phyloP scores from a whole-genome alignment of 2,113 vertebrate species.

The Lontra canadensis region DNA sequence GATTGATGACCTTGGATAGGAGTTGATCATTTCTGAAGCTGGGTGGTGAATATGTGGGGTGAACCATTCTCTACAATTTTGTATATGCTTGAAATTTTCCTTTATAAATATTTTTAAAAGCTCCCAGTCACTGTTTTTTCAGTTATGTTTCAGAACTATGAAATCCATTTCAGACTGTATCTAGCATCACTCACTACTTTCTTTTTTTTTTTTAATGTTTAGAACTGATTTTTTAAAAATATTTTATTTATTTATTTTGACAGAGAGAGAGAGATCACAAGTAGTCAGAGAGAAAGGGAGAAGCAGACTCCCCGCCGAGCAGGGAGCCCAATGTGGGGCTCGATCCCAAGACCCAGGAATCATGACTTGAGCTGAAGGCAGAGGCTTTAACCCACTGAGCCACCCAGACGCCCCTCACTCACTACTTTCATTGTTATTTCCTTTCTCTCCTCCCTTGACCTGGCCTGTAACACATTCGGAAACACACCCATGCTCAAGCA shows the following conservation, averaged over 20 bases:
- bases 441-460: background rate
- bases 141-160: background rate
- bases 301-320: too few species aligned
- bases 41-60: background rate
- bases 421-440: background rate
- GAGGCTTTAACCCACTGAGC: too few species aligned
- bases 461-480: background rate
- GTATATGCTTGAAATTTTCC: background rate
- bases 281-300: too few species aligned
- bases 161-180: background rate
- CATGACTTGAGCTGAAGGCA: too few species aligned
- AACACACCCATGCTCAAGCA: background rate
- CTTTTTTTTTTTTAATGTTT: too few species aligned
- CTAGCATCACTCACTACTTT: background rate
- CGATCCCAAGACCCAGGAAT: too few species aligned
- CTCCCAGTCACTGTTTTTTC: background rate
- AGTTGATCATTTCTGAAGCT: background rate
- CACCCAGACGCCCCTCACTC: background rate
- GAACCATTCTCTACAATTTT: background rate
- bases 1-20: background rate
- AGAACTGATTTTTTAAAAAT: too few species aligned
- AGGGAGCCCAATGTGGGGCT: too few species aligned
- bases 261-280: too few species aligned
- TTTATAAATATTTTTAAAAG: background rate
- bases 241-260: too few species aligned